A percentile compares a stretch with the other conserved stretches of the same genome.
phyloP scores from a whole-genome alignment of 2,888 invertebrate genomes.

The Dicranocentrus wangi region DNA sequence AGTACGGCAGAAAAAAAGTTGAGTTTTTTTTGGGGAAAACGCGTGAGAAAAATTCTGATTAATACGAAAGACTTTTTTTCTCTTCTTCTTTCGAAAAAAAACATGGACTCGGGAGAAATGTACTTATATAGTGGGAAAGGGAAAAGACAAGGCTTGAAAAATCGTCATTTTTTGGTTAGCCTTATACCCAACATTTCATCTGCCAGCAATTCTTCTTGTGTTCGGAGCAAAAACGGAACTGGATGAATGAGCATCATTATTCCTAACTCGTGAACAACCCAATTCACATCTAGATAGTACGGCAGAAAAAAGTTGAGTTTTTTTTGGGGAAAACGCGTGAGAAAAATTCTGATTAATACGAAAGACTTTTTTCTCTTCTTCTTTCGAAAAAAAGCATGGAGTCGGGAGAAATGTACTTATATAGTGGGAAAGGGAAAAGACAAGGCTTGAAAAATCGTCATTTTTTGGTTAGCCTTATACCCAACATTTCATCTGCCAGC shows the following conservation, averaged over 20 bases:
- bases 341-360: conserved; percentile 69
- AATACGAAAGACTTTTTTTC: conserved; percentile 50
- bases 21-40: conserved; percentile 20
- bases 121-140: conserved; percentile 9
- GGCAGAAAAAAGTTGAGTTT: conserved; percentile 48
- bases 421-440: conserved; percentile 2
- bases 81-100: not conserved
- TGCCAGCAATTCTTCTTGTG: too few species aligned
- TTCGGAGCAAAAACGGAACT: too few species aligned
- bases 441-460: too few species aligned
- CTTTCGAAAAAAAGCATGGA: not conserved
- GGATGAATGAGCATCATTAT: conserved; percentile 22
- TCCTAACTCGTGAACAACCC: not conserved
- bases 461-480: too few species aligned
- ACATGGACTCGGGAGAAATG: not conserved
- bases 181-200: too few species aligned
- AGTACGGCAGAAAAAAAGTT: conserved; percentile 47
- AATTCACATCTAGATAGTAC: conserved; percentile 7
- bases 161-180: too few species aligned
- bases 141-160: not conserved
- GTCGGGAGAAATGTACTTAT: not conserved
- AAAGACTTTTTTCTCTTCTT: conserved; percentile 18
- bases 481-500: too few species aligned
- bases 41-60: conserved; percentile 69
- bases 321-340: conserved; percentile 54